Conservation (phyloP, 2,888 invertebrate species). For the Macrosiphum euphorbiae region DNA sequence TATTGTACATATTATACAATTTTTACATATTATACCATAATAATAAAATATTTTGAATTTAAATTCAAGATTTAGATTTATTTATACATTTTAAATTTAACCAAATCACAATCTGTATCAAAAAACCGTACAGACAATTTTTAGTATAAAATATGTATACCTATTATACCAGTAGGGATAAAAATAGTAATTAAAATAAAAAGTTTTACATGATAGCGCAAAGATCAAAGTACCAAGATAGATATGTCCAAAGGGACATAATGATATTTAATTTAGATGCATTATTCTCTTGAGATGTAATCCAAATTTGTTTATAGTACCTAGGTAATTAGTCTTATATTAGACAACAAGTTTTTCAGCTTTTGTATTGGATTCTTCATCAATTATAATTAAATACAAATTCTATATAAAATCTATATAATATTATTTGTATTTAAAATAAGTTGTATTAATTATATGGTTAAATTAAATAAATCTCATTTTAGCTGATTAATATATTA, state of each 20-base stretch:
- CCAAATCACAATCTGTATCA: not conserved
- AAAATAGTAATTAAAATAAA: slow-evolving; percentile 17
- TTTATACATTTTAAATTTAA: not conserved
- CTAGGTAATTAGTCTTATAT: not conserved
- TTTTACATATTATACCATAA: not conserved
- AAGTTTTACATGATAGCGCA: not conserved
- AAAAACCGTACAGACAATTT: not conserved
- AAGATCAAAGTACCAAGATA: slow-evolving; percentile 7
- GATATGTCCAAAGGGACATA: slow-evolving; percentile 25
- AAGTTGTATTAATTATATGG: not conserved
- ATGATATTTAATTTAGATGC: slow-evolving; percentile 40
- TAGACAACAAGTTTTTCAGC: not conserved
- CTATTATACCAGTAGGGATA: not conserved
- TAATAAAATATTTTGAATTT: not conserved
- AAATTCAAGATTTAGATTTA: not conserved
- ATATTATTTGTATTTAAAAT: not conserved
- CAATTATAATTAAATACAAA: not conserved
- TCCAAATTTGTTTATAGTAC: not conserved
- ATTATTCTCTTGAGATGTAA: slow-evolving; percentile 46
- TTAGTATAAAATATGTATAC: not conserved
- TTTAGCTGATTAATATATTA: not conserved
- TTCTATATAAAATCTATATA: not conserved
- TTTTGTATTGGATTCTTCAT: not conserved
- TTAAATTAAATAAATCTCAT: not conserved
- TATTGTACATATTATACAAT: not conserved